Evolutionary conservation across 2,113 vertebrate species (phyloP).

Genomic region (Salvelinus namaycush): DNA sequence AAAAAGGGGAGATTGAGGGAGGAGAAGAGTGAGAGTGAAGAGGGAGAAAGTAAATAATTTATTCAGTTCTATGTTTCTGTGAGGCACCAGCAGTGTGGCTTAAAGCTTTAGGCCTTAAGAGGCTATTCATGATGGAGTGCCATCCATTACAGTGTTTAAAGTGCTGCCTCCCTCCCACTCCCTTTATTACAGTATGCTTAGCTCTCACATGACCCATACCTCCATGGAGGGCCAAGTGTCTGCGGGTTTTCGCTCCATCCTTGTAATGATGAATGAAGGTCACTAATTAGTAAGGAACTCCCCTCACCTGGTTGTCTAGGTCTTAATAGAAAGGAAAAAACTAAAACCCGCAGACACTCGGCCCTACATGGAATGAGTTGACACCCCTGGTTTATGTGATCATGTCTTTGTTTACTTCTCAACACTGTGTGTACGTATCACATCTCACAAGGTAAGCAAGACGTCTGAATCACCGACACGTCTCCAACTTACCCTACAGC

Average conservation of each 20-base stretch:
- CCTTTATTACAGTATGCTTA: background rate
- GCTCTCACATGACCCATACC: background rate
- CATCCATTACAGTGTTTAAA: slow-evolving; percentile 57
- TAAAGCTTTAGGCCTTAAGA: slow-evolving; percentile 33
- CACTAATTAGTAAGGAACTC: too few relatives aligned
- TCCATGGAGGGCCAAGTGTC: background rate
- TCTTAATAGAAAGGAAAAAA: too few relatives aligned
- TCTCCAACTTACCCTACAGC: background rate
- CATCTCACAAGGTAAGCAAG: slow-evolving; percentile 13
- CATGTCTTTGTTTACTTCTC: slow-evolving; percentile 19
- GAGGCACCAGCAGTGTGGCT: slow-evolving; percentile 19
- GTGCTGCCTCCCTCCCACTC: slow-evolving; percentile 28
- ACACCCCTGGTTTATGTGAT: slow-evolving; percentile 18
- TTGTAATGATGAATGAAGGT: too few relatives aligned
- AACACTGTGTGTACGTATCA: slow-evolving; percentile 17
- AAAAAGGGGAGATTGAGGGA: background rate
- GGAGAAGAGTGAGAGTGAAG: background rate
- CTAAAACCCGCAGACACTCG: background rate
- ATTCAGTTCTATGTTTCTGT: slow-evolving; percentile 49
- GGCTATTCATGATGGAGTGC: slow-evolving; percentile 40
- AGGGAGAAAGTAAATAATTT: slow-evolving; percentile 49
- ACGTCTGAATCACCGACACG: background rate
- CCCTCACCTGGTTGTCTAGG: too few relatives aligned
- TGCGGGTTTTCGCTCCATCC: too few relatives aligned
- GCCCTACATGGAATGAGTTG: background rate